Conservation (phyloP, 2,797 vertebrate genomes). For the Melanogrammus aeglefinus region DNA sequence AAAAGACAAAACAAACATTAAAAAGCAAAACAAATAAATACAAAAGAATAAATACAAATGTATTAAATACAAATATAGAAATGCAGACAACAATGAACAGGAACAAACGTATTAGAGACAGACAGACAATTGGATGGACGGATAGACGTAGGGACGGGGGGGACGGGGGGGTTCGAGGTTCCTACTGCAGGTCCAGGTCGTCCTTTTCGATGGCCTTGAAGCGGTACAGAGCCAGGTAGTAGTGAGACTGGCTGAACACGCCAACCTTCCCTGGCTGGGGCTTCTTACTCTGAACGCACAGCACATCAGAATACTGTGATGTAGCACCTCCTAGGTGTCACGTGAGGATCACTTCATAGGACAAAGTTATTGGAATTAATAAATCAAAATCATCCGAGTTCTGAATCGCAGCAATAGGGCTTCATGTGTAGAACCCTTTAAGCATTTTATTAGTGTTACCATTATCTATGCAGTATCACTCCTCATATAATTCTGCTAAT, state of each 20-base stretch:
- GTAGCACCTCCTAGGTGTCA: too few relatives aligned
- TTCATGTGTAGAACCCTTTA: neutral
- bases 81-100: neutral
- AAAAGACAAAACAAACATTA: neutral
- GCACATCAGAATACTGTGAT: neutral
- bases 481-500: neutral
- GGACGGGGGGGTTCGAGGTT: neutral
- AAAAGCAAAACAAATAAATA: neutral
- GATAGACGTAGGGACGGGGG: neutral
- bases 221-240: conserved; percentile 89
- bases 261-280: conserved; percentile 73
- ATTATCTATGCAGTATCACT: neutral
- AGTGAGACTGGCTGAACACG: conserved; percentile 84
- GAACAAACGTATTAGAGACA: neutral
- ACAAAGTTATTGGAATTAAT: neutral
- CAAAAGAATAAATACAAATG: neutral
- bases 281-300: conserved; percentile 80
- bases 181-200: conserved; percentile 91
- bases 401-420: neutral
- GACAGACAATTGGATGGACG: neutral
- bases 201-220: conserved; percentile 94
- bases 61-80: neutral
- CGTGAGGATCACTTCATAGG: too few relatives aligned
- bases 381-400: neutral
- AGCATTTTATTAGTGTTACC: neutral